Conservation (phyloP, 23 tunicate genomes). For the Styela clava region DNA sequence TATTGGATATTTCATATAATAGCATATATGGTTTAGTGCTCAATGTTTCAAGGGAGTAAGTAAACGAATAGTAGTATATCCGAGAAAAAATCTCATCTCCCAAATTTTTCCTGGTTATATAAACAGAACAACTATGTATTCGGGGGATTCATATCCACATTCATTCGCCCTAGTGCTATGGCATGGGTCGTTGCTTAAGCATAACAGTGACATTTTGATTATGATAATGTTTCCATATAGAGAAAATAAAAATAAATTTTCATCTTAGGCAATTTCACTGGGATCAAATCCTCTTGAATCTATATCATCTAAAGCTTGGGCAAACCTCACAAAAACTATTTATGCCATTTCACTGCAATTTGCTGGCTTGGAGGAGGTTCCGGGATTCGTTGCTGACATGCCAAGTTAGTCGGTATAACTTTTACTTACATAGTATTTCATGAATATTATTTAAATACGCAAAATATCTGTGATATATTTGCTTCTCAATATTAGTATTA, state of each 20-base stretch:
- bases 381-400: neutral
- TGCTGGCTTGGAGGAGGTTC: slow-evolving; percentile 6
- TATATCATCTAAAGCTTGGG: neutral
- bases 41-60: too few species aligned
- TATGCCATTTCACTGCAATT: neutral
- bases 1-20: neutral
- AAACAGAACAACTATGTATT: too few species aligned
- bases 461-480: neutral
- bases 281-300: slow-evolving; percentile 4
- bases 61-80: too few species aligned
- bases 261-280: neutral
- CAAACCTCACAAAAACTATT: neutral
- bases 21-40: too few species aligned
- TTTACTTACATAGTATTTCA: neutral
- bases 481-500: too few species aligned
- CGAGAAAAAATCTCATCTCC: neutral
- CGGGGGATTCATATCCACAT: neutral
- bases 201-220: neutral
- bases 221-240: neutral
- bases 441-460: neutral
- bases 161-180: too few species aligned
- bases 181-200: too few species aligned
- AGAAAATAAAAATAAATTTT: neutral
- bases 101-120: neutral
- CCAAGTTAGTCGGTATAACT: slow-evolving; percentile 4